Evolutionary conservation across 2,797 vertebrate genomes (phyloP), one percentile per base, ranked within the genome.

Genomic region (Apogon talboti): DNA sequence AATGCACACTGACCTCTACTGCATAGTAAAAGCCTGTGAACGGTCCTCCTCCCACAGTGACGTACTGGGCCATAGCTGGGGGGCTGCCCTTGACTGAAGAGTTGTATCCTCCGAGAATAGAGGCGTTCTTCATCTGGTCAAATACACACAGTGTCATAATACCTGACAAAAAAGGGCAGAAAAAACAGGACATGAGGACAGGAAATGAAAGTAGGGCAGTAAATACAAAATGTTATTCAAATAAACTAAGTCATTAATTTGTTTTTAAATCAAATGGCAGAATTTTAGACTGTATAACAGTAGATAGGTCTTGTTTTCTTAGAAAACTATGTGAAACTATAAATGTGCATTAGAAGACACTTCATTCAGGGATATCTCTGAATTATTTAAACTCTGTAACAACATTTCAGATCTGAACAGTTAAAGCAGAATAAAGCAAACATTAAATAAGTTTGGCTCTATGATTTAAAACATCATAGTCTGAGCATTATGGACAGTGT

Each of bases 71-170:
- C 98, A 99, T 99, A 74, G 97, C 96, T 0, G 98, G 98, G 13
- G 96, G 97, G 75, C 93, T 99, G 83, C 96, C 97, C 81, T 99
- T 99, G 74, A 99, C 96, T 0, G 97, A 89, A 40, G 97, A 97
- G 59, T 95, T 95, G 84, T 96, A 98, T 41, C 97, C 98, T 16
- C 98, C 98, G 67, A 99, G 93, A 79, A 94, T 88, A 46, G 98
- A 99, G 18, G 97, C 97, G 45, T 98, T 98, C 94, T 96, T 99
- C 98, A 99, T 97, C 91, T 99, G 98, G 90, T 99, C 98, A 82
- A 99, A 99, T 62, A 97, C 96, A 66, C 94, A 97, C 59, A 98
- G 93, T 1, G 96, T 97, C 94, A 95, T 97, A 51, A 99, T 90
- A 66, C 98, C 98, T 99, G 1, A 61, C 15, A 68, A 57, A 16